Evolutionary conservation across 1,140 invertebrate genomes (phyloP), one percentile per base, ranked within the genome.

Genomic region (Cydia splendana): DNA sequence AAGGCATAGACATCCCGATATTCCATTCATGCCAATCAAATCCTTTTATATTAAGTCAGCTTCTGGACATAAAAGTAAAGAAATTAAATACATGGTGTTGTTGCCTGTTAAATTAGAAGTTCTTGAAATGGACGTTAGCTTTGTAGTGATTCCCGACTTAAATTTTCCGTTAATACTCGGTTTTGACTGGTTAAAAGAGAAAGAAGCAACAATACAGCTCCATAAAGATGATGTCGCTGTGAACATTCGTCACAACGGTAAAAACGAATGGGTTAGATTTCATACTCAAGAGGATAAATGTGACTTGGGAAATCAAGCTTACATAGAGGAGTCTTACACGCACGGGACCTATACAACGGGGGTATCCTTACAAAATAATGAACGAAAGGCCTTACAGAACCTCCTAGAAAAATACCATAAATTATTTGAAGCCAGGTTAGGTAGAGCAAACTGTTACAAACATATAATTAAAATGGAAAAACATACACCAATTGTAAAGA

Each of bases 161-260:
- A 67, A 67, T 5, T 75, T 57, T 4, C 74, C 74, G 1, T 20
- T 86, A n/a, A 85, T 85, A 53, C 51, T 86, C 30, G 82, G 82
- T 0, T 81, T 81, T 74, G 81, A 84, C 76, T 85, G 83, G 83
- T 45, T 86, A n/a, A n/a, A n/a, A n/a, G n/a, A n/a, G n/a, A n/a
- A 45, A 75, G 51, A 79, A 42, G 38, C 77, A n/a, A 67, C 65
- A 6, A 57, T 57, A 57, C 51, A 57, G 4, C 51, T 57, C 15
- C 2, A n/a, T 57, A 57, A 57, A 57, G n/a, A 57, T 18, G 51
- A 57, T 57, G 1, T 2, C 4, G 51, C 0, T 2, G n/a, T 57
- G 18, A 57, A 57, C n/a, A 57, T 57, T 18, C 4, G n/a, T 1
- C n/a, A 57, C 7, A 57, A 57, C 18, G n/a, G 18, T n/a, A 18